Percentiles rank a stretch among this genome's conserved stretches.
Evolutionary conservation across 2,888 invertebrate species (phyloP).

Genomic region (Ectobius pallidus): DNA sequence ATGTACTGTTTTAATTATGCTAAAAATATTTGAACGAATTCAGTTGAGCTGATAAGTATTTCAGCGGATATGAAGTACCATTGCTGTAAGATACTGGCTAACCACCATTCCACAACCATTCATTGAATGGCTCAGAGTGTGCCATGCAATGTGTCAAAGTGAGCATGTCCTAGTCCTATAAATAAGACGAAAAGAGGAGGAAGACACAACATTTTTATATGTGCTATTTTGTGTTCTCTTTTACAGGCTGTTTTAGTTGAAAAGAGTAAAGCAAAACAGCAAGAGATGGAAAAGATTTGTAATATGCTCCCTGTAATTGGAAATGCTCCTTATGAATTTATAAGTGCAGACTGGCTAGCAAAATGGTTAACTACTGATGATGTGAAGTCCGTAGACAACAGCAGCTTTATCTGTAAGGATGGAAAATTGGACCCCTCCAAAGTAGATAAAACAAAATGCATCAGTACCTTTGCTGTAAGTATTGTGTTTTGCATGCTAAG

Average conservation of each 20-base stretch:
- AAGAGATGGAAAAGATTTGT: slow-evolving; percentile 13
- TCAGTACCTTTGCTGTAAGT: slow-evolving; percentile 27
- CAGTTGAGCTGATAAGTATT: too few relatives aligned
- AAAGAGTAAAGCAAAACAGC: slow-evolving; percentile 2
- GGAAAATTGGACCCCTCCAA: slow-evolving; percentile 55
- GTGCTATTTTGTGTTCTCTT: too few relatives aligned
- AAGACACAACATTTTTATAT: too few relatives aligned
- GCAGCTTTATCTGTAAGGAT: slow-evolving; percentile 57
- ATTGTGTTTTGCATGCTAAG: neutral
- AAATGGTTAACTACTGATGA: slow-evolving; percentile 56
- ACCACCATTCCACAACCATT: too few relatives aligned
- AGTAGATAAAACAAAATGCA: slow-evolving; percentile 9
- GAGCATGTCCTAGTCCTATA: too few relatives aligned
- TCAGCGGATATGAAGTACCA: too few relatives aligned
- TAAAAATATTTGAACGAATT: too few relatives aligned
- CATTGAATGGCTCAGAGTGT: too few relatives aligned
- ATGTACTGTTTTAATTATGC: too few relatives aligned
- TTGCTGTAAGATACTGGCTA: too few relatives aligned
- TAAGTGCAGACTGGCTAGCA: slow-evolving; percentile 60
- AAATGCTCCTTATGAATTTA: slow-evolving; percentile 53
- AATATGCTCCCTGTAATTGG: neutral
- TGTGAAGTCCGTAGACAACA: slow-evolving; percentile 57
- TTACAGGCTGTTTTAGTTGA: slow-evolving; percentile 18
- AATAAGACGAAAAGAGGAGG: too few relatives aligned
- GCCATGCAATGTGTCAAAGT: too few relatives aligned